Evolutionary conservation across 2,888 invertebrate genomes (phyloP), one percentile per base, ranked within the genome.

Genomic region (Orthosia incerta): DNA sequence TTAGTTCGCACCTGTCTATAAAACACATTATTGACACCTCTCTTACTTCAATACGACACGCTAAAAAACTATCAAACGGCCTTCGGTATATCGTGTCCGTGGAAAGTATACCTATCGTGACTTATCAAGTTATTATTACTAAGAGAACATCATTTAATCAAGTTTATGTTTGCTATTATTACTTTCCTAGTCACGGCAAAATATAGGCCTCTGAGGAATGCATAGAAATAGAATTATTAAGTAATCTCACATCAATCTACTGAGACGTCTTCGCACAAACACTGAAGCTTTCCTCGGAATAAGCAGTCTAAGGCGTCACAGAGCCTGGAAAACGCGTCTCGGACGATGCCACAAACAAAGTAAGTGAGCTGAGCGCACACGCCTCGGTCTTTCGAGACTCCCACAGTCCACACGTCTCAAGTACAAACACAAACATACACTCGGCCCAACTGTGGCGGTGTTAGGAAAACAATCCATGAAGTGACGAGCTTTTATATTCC

Each of bases 351-450:
- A 67, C 63, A 61, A 80, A 74, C 69, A 70, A 81, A 71, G 60
- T 57, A 39, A 39, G 39, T 39, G 39, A 39, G 39, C 39, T 39
- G 57, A 46, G 53, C 56, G 73, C 68, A 71, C 73, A 71, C 67
- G 20, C 60, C 60, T 60, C 39, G 39, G 39, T 39, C 73, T 71
- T 79, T 86, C 63, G 65, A 75, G 66, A 76, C 77, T 77, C 86
- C 81, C 84, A 82, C 77, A 78, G 80, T 60, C 45, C 60, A 45
- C 60, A 60, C 51, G 68, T 66, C 81, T 75, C 50, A 71, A 72
- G 73, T 64, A 74, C 86, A 82, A 79, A 79, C 86, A 86, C 75
- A 86, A 83, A 86, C 61, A 81, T 18, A 69, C 74, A 76, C 56
- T 78, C 57, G 59, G 56, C 26, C 68, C 73, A 18, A 73, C 75